Conservation (phyloP, 2,888 invertebrate species). For the Epistrophella euchroma region DNA sequence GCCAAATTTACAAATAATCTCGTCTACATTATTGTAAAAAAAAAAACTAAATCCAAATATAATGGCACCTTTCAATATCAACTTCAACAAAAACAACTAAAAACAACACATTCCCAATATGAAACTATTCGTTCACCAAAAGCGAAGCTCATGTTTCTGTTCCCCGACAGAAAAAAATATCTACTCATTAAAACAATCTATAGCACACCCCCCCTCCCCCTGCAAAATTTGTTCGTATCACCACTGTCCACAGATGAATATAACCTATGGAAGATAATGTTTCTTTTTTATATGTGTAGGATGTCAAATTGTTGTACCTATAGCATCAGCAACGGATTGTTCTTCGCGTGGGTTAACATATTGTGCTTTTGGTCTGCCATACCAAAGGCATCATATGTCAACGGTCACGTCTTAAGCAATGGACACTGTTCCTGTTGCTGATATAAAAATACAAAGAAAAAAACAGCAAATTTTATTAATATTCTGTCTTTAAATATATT, state of each 20-base stretch:
- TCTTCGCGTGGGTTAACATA: slow-evolving; percentile 58
- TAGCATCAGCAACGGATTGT: slow-evolving; percentile 20
- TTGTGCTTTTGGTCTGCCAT: slow-evolving; percentile 34
- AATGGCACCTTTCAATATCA: too few relatives aligned
- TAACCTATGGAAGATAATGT: slow-evolving; percentile 45
- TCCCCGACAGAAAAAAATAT: not conserved
- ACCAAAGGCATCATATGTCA: slow-evolving; percentile 54
- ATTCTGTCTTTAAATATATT: not conserved
- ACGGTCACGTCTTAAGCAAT: slow-evolving; percentile 26
- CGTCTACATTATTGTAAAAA: too few relatives aligned
- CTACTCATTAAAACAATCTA: slow-evolving; percentile 29
- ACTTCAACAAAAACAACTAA: not conserved
- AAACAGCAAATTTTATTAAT: not conserved
- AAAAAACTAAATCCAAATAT: too few relatives aligned
- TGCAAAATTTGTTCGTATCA: not conserved
- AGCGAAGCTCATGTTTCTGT: not conserved
- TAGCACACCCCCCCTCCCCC: too few relatives aligned
- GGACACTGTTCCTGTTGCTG: not conserved
- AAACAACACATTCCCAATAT: slow-evolving; percentile 10
- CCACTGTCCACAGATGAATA: slow-evolving; percentile 7
- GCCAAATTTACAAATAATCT: too few relatives aligned
- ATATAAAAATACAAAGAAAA: not conserved
- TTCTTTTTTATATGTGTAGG: slow-evolving; percentile 54
- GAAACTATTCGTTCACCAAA: not conserved
- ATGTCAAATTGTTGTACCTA: slow-evolving; percentile 43